Evolutionary conservation across 2,888 invertebrate genomes (phyloP).

Genomic region (Plebejus anna): DNA sequence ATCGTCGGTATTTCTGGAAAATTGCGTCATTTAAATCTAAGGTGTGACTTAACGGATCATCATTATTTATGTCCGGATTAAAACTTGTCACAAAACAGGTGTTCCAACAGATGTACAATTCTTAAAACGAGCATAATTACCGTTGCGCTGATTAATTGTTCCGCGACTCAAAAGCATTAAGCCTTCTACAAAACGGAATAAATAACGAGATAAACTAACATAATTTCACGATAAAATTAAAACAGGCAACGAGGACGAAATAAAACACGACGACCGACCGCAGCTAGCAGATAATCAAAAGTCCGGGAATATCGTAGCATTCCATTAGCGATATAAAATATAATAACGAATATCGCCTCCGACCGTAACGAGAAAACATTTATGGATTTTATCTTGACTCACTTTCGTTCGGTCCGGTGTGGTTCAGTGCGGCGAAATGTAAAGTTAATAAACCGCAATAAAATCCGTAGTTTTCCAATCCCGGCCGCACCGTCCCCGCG

Average conservation of each 20-base stretch:
- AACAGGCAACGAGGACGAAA: slow-evolving; percentile 10
- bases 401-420: slow-evolving; percentile 8
- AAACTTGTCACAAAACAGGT: slow-evolving; percentile 20
- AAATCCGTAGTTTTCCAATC: slow-evolving; percentile 27
- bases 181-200: slow-evolving; percentile 16
- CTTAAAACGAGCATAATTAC: slow-evolving; percentile 19
- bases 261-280: slow-evolving; percentile 2
- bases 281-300: slow-evolving; percentile 27
- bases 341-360: slow-evolving; percentile 5
- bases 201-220: slow-evolving; percentile 14
- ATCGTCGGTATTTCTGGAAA: not conserved
- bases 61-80: slow-evolving; percentile 3
- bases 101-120: slow-evolving; percentile 13
- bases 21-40: slow-evolving; percentile 26
- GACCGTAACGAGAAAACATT: slow-evolving; percentile 1
- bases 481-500: not conserved
- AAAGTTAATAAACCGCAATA: slow-evolving; percentile 26
- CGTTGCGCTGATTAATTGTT: slow-evolving; percentile 1
- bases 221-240: slow-evolving; percentile 17
- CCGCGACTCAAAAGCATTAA: slow-evolving; percentile 20
- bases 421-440: not conserved
- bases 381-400: slow-evolving; percentile 19
- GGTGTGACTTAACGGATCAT: slow-evolving; percentile 21
- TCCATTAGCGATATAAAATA: slow-evolving; percentile 17
- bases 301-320: slow-evolving; percentile 6